Conservation (phyloP, 2,113 vertebrate species). For the Corythoichthys intestinalis region DNA sequence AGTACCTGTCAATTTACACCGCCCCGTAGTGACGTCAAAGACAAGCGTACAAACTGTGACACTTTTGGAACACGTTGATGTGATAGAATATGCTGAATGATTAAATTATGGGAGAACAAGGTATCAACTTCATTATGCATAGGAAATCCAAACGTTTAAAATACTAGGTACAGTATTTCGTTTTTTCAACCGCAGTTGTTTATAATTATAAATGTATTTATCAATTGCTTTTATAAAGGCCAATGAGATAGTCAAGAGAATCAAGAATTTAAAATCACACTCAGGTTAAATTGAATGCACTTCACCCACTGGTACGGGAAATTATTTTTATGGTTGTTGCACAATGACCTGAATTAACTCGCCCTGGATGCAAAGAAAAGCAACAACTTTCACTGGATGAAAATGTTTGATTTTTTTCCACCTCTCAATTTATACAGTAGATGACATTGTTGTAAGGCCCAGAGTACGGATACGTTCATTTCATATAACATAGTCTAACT, state of each 20-base stretch:
- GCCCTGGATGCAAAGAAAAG: background rate
- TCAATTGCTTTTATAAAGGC: background rate
- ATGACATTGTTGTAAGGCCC: background rate
- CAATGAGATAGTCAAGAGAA: background rate
- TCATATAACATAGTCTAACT: background rate
- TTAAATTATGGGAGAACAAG: background rate
- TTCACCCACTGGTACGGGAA: background rate
- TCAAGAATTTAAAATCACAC: background rate
- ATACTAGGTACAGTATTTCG: background rate
- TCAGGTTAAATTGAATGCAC: background rate
- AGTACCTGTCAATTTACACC: slow-evolving; percentile 36
- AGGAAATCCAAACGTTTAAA: background rate
- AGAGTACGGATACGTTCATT: background rate
- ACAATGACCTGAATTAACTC: too few species aligned
- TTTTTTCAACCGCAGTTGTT: background rate
- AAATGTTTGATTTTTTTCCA: background rate
- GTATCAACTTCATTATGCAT: background rate
- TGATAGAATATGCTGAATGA: background rate
- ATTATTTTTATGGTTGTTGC: background rate
- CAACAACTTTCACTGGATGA: background rate
- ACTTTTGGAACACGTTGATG: slow-evolving; percentile 20
- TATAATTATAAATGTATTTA: background rate
- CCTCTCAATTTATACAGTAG: background rate
- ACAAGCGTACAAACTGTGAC: slow-evolving; percentile 28
- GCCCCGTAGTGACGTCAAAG: slow-evolving; percentile 37